These are phyloP conservation scores for Cataglyphis cursor DNA, from an alignment of 2,888 invertebrate genomes.

Conservation along the genomic window DNA sequence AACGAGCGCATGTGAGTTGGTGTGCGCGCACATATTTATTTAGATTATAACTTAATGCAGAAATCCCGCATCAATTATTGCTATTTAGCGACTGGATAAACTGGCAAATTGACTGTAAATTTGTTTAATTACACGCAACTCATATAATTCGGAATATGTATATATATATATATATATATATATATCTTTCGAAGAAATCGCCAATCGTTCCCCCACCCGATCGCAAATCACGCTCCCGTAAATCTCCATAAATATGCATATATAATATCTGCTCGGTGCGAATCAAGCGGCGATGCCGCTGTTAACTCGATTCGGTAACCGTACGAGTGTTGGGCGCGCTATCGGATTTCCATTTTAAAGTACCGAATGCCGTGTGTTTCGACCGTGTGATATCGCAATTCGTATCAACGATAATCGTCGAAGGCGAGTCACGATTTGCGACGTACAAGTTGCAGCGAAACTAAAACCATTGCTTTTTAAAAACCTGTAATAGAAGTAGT, in stretches of 20 bases:
- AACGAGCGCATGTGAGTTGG: neutral
- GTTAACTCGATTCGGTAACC: conserved; percentile 42
- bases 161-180: neutral
- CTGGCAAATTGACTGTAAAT: conserved; percentile 42
- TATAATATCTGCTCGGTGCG: conserved; percentile 40
- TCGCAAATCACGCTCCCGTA: conserved; percentile 29
- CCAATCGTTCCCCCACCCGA: neutral
- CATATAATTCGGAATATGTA: conserved; percentile 13
- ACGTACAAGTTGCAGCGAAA: neutral
- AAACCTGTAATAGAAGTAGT: neutral
- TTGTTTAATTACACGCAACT: conserved; percentile 25
- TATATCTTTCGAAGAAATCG: conserved; percentile 38
- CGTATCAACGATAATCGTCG: conserved; percentile 40
- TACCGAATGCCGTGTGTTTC: conserved; percentile 38
- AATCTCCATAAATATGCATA: conserved; percentile 55
- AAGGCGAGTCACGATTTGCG: conserved; percentile 26
- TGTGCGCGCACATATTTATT: neutral
- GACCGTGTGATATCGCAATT: conserved; percentile 26
- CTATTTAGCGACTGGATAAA: conserved; percentile 16
- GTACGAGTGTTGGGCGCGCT: conserved; percentile 26
- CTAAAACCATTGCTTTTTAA: conserved; percentile 15
- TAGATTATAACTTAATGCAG: conserved; percentile 1
- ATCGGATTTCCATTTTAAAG: conserved; percentile 56
- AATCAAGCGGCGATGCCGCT: conserved; percentile 44
- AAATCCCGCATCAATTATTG: conserved; percentile 30